A percentile compares a stretch with the other conserved stretches of the same genome.
These are phyloP conservation scores for Gavialis gangeticus DNA, from an alignment of 2,113 vertebrate genomes.

Conservation along the genomic window DNA sequence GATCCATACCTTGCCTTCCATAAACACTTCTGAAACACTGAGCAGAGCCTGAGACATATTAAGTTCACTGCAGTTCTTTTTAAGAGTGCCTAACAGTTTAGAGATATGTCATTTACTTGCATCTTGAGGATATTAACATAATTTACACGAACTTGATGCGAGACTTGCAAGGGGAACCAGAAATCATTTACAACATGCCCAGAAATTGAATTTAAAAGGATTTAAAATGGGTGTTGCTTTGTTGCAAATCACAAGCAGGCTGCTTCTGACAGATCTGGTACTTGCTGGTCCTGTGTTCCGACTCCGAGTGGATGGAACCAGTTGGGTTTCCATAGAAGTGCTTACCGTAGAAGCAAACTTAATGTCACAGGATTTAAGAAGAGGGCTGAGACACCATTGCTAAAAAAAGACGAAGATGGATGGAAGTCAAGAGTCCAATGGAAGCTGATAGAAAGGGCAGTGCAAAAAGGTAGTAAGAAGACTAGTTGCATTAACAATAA, in stretches of 20 bases:
- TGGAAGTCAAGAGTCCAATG: too few species aligned
- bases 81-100: background rate
- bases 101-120: conserved; percentile 36
- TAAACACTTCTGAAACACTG: conserved; percentile 22
- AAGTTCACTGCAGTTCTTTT: background rate
- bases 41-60: conserved; percentile 39
- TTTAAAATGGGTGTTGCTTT: background rate
- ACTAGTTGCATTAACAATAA: too few species aligned
- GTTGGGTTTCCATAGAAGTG: background rate
- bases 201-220: conserved; percentile 29
- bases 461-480: background rate
- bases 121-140: conserved; percentile 41
- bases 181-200: background rate
- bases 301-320: too few species aligned
- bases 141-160: conserved; percentile 7
- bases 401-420: background rate
- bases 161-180: background rate
- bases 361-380: background rate
- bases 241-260: conserved; percentile 10
- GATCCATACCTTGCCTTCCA: conserved; percentile 33
- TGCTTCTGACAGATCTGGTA: background rate
- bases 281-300: background rate
- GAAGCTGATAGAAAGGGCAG: background rate
- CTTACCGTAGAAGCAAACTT: background rate
- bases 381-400: background rate